These are phyloP conservation scores for Nannobrachium achirus DNA, from an alignment of 2,113 vertebrate species.

Conservation along the genomic window DNA sequence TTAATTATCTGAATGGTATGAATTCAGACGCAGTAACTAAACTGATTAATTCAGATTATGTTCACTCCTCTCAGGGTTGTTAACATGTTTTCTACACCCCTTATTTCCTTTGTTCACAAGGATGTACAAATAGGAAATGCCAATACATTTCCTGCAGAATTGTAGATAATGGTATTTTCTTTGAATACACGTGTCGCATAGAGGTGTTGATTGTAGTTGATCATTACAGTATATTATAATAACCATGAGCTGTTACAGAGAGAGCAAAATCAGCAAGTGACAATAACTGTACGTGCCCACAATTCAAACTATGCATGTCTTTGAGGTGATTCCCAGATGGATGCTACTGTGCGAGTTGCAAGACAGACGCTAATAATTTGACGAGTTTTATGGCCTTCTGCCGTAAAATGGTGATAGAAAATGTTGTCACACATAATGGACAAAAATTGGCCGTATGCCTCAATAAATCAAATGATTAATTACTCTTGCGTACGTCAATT, in stretches of 20 bases:
- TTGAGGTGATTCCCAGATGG: neutral
- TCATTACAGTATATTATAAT: conserved; percentile 5
- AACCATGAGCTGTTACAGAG: conserved; percentile 3
- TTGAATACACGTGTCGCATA: conserved; percentile 10
- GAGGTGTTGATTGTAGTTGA: conserved; percentile 43
- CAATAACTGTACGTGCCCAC: neutral
- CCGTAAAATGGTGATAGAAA: conserved; percentile 16
- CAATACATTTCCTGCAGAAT: conserved; percentile 7
- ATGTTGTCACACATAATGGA: conserved; percentile 6
- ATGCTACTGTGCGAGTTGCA: neutral
- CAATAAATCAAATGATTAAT: conserved; percentile 14
- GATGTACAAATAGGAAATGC: conserved; percentile 33
- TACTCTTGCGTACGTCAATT: neutral
- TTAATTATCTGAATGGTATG: conserved; percentile 69
- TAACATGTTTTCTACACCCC: conserved; percentile 53
- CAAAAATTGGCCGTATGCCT: conserved; percentile 9
- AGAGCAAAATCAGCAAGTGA: neutral
- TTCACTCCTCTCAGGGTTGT: conserved; percentile 72
- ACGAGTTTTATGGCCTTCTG: conserved; percentile 1
- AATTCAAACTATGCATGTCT: neutral
- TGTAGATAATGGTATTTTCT: conserved; percentile 15
- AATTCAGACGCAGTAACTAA: conserved; percentile 53
- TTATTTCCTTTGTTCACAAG: conserved; percentile 21
- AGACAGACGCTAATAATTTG: neutral
- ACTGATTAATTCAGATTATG: conserved; percentile 75